Evolutionary conservation across 2,797 vertebrate species (phyloP).

Genomic region (Sebastes vulpes): DNA sequence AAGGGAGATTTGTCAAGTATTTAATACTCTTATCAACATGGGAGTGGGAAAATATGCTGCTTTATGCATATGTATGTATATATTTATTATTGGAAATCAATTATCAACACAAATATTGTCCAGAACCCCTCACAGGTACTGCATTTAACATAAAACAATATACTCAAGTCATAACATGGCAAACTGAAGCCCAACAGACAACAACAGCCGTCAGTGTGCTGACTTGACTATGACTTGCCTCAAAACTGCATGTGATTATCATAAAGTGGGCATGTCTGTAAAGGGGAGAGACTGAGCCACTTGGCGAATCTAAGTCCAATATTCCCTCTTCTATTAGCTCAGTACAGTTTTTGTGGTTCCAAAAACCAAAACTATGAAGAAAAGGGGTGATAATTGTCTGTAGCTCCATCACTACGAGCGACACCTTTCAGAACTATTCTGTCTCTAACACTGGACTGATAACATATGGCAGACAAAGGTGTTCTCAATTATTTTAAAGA

Average conservation of each 20-base stretch:
- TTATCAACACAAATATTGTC: too few species aligned
- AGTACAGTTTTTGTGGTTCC: neutral
- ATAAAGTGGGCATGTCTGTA: too few species aligned
- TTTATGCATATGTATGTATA: too few species aligned
- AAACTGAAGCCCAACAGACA: rapidly evolving
- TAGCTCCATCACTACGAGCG: neutral
- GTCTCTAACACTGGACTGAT: neutral
- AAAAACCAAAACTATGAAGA: neutral
- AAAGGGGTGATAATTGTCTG: neutral
- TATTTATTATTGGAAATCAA: too few species aligned
- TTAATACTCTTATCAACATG: too few species aligned
- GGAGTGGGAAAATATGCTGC: too few species aligned
- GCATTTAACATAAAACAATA: too few species aligned
- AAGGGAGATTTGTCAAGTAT: too few species aligned
- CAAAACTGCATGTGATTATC: too few species aligned
- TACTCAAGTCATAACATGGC: rapidly evolving
- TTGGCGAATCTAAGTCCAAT: neutral
- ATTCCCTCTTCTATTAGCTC: neutral
- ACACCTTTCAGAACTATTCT: neutral
- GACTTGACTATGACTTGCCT: too few species aligned
- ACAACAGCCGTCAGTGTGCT: too few species aligned
- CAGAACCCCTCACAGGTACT: too few species aligned
- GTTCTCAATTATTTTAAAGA: neutral
- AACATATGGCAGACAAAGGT: neutral
- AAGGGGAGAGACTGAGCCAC: neutral